These are phyloP conservation scores for Lucinisca nassula DNA, from an alignment of 2,888 invertebrate genomes.

Conservation along the genomic window DNA sequence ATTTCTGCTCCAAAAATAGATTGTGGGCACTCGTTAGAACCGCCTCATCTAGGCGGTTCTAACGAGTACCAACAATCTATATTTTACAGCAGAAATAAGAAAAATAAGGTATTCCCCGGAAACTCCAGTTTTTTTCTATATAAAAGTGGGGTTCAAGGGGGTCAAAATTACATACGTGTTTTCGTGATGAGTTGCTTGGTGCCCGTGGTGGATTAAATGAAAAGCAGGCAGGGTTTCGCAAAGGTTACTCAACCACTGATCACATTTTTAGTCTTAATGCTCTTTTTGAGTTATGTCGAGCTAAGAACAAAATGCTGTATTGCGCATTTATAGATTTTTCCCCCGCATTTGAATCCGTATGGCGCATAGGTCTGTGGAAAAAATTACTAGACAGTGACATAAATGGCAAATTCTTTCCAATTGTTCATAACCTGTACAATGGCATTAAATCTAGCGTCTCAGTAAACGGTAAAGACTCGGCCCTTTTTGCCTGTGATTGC, in stretches of 20 bases:
- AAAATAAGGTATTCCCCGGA: too few relatives aligned
- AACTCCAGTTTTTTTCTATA: too few relatives aligned
- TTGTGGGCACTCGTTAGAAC: too few relatives aligned
- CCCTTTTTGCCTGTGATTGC: slow-evolving; percentile 10
- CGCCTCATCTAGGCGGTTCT: too few relatives aligned
- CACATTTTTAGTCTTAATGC: slow-evolving; percentile 37
- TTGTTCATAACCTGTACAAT: slow-evolving; percentile 43
- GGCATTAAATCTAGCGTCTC: slow-evolving; percentile 37
- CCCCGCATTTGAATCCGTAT: slow-evolving; percentile 33
- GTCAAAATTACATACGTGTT: too few relatives aligned
- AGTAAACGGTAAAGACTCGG: background rate
- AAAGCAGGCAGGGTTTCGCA: slow-evolving; percentile 32
- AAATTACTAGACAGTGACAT: slow-evolving; percentile 22
- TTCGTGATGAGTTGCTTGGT: slow-evolving; percentile 31
- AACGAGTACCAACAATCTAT: too few relatives aligned
- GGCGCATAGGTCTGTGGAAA: slow-evolving; percentile 33
- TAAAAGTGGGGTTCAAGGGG: too few relatives aligned
- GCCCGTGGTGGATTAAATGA: background rate
- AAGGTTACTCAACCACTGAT: slow-evolving; percentile 35
- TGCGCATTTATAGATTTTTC: slow-evolving; percentile 8
- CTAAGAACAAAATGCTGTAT: background rate
- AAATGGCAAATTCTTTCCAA: slow-evolving; percentile 40
- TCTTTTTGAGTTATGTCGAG: background rate
- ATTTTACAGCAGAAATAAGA: too few relatives aligned
- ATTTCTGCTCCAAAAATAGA: too few relatives aligned